Base-by-base conservation (phyloP, 1,140 invertebrate species). In the Anagrus nilaparvatae region DNA sequence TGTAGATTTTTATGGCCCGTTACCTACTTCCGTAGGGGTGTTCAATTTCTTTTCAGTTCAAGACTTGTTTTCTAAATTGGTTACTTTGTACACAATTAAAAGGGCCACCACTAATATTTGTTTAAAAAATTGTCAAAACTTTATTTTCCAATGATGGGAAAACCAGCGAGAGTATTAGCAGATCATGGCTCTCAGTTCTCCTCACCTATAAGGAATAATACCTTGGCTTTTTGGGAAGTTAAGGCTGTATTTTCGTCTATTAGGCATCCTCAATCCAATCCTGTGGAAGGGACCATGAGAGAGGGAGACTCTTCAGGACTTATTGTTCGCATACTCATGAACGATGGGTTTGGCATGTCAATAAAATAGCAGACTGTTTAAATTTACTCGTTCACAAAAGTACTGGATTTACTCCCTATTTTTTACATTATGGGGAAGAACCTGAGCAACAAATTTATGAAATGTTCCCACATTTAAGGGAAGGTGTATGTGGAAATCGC, bases 61-160 rank as follows among this genome's bases (percentile, higher is more conserved):
- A n/a, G n/a, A n/a, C n/a, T n/a, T n/a, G n/a, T n/a, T n/a, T 38
- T 49, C 54, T 12, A 62, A 61, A 43, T 52, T 48, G 39, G 54
- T 62, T 0, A 46, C 46, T 31, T 36, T 61, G 9, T 63, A 52
- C 46, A 33, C 49, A 10, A 17, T 64, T 13, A 51, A 48, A 21
- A 52, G 43, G 31, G 56, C 60, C 5, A 53, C 49, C 0, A 48
- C 60, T 1, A 38, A 47, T n/a, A 35, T 47, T 0, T 46, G 47
- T 1, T 13, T 48, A 1, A 46, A 47, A 9, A 39, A 23, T 31
- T 53, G 7, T 16, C 44, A 0, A 38, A 50, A 8, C 42, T 47
- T 33, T 42, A 65, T 14, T 48, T 63, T 41, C 28, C 3, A 19
- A 23, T 45, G 13, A 25, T 48, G 7, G 50, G 49, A 14, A 48